Evolutionary conservation across 2,113 vertebrate genomes (phyloP), one percentile per base, ranked within the genome.

Genomic region (Oryzias woworae): DNA sequence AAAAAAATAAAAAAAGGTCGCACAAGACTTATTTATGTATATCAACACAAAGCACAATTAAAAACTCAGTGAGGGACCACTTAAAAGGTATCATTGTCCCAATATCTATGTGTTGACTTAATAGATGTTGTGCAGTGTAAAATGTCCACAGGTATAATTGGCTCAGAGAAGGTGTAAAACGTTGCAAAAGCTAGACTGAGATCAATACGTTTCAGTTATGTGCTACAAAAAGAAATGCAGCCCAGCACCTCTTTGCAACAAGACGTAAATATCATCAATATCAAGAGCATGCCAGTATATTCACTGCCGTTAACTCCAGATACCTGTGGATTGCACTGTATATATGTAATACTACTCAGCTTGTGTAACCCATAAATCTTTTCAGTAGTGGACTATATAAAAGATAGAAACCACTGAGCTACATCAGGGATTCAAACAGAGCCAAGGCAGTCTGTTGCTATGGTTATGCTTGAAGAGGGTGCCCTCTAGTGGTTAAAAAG

Each of bases 1-100:
- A 18, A 10, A 31, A 50, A 77, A 41, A 58, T 47, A 73, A 44
- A 24, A 61, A 60, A 57, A 56, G 45, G 48, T 52, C 48, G 14
- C 61, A 66, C 53, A 66, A 72, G 15, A 64, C 57, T 36, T 73
- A 46, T 75, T 72, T 71, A 52, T 66, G 47, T 75, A 43, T 68
- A 65, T 62, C 67, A 60, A 68, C 49, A 72, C 71, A 66, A 75
- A 86, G 85, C 85, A 85, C 85, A 85, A 87, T 24, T 78, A 49
- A 65, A 68, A 53, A 71, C 70, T 81, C 80, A 81, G 74, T 50
- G 54, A 77, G 64, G 64, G 73, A 69, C 47, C 62, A 68, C 45
- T 56, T 23, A 22, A 56, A 59, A 54, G 28, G 58, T 66, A 51
- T 45, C 46, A 4, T 22, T 60, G 66, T 73, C 61, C 51, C 47